These are phyloP conservation scores for Poeciliopsis presidionis DNA, from an alignment of 2,797 vertebrate genomes.

Conservation along the genomic window DNA sequence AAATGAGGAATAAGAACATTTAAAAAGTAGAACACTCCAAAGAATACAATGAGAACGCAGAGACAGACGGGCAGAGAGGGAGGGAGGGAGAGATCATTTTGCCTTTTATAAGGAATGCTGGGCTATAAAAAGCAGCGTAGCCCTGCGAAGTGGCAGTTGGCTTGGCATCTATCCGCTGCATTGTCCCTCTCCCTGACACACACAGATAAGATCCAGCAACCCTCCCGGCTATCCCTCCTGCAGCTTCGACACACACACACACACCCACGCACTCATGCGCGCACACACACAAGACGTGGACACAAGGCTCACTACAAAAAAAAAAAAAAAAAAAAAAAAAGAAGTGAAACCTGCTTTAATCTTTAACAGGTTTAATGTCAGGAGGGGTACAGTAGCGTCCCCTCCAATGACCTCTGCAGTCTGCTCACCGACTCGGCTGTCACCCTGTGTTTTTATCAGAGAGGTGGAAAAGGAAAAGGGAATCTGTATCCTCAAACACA, in stretches of 20 bases:
- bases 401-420: slow-evolving; percentile 53
- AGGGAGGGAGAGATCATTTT: slow-evolving; percentile 55
- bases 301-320: slow-evolving; percentile 6
- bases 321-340: not conserved
- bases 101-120: slow-evolving; percentile 64
- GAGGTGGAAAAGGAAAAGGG: slow-evolving; percentile 23
- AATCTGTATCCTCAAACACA: slow-evolving; percentile 54
- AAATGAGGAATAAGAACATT: slow-evolving; percentile 79
- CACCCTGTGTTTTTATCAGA: slow-evolving; percentile 40
- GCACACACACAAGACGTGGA: slow-evolving; percentile 10
- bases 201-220: slow-evolving; percentile 71
- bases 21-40: slow-evolving; percentile 79
- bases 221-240: slow-evolving; percentile 52
- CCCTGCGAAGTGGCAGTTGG: slow-evolving; percentile 75
- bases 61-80: slow-evolving; percentile 44
- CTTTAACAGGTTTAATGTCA: slow-evolving; percentile 41
- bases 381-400: slow-evolving; percentile 33
- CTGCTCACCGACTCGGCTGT: slow-evolving; percentile 30
- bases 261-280: not conserved
- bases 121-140: slow-evolving; percentile 73
- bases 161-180: slow-evolving; percentile 75
- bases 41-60: slow-evolving; percentile 69
- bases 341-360: slow-evolving; percentile 30
- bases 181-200: slow-evolving; percentile 76
- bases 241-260: slow-evolving; percentile 49